Evolutionary conservation across 2,888 invertebrate species (phyloP).

Genomic region (Agrochola lychnidis): DNA sequence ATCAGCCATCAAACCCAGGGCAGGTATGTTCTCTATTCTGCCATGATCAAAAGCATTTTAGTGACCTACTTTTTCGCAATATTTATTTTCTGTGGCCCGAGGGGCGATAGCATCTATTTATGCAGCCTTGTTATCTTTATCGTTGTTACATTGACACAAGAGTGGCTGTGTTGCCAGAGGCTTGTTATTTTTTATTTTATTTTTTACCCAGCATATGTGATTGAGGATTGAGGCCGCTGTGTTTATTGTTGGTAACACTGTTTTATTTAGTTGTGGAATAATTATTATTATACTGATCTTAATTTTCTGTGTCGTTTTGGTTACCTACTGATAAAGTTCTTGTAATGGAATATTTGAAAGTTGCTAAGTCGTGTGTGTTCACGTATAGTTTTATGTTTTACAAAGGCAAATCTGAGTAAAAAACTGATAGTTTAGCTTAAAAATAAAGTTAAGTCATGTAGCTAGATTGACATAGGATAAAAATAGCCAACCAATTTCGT

Average conservation of each 20-base stretch:
- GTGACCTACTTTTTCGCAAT: slow-evolving; percentile 67
- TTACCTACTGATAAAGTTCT: background rate
- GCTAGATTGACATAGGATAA: background rate
- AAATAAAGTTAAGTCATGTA: background rate
- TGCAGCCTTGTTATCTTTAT: slow-evolving; percentile 71
- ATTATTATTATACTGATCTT: no score
- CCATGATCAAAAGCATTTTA: slow-evolving; percentile 57
- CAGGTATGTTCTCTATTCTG: slow-evolving; percentile 49
- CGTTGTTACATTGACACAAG: slow-evolving; percentile 68
- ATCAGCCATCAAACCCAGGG: slow-evolving; percentile 18
- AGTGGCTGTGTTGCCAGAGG: slow-evolving; percentile 62
- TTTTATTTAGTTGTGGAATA: background rate
- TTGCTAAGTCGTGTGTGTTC: no score
- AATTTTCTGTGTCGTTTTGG: background rate
- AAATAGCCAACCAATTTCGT: background rate
- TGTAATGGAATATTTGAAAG: background rate
- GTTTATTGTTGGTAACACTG: slow-evolving; percentile 33
- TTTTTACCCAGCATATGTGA: slow-evolving; percentile 47
- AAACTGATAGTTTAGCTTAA: background rate
- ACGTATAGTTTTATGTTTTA: background rate
- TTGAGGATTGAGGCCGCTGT: slow-evolving; percentile 31
- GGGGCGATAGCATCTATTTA: slow-evolving; percentile 68
- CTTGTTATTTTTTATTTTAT: slow-evolving; percentile 72
- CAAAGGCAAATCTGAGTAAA: background rate
- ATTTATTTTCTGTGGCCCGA: slow-evolving; percentile 62